A percentile compares a stretch with the other conserved stretches of the same genome.
These are phyloP conservation scores for Smittia sp. DNA, from an alignment of 2,888 invertebrate species.

Conservation along the genomic window DNA sequence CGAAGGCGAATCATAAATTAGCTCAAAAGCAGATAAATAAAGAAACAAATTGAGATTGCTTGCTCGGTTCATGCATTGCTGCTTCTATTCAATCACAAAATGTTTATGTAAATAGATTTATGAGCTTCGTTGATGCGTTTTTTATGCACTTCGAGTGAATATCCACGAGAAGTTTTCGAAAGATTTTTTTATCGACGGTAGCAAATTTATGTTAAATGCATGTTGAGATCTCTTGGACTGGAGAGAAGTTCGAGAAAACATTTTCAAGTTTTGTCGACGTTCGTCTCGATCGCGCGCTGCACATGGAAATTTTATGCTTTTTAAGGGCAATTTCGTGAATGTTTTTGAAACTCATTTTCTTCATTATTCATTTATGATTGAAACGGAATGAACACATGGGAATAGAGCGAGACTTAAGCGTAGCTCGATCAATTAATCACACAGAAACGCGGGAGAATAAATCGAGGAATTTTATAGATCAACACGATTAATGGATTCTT, in stretches of 20 bases:
- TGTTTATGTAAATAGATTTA: conserved; percentile 41
- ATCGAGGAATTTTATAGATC: conserved; percentile 27
- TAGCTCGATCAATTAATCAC: conserved; percentile 6
- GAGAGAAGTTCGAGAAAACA: not conserved
- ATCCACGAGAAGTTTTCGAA: not conserved
- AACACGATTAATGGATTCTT: conserved; percentile 33
- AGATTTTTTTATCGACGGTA: conserved; percentile 30
- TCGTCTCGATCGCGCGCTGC: no score
- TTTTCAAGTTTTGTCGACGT: no score
- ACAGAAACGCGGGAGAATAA: conserved; percentile 1
- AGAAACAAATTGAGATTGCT: conserved; percentile 41
- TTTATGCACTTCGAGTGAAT: conserved; percentile 22
- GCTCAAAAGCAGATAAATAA: conserved; percentile 19
- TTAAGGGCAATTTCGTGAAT: no score
- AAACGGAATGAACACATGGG: no score
- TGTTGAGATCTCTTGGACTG: not conserved
- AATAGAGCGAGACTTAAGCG: no score
- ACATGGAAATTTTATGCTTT: no score
- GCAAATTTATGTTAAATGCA: conserved; percentile 36
- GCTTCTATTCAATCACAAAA: conserved; percentile 37
- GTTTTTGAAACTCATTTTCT: no score
- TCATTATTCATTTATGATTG: no score
- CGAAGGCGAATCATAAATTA: conserved; percentile 38
- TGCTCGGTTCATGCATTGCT: conserved; percentile 12
- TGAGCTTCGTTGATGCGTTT: conserved; percentile 39